A percentile compares a stretch with the other conserved stretches of the same genome.
phyloP scores from a whole-genome alignment of 2,888 invertebrate genomes.

The Eupithecia abbreviata region DNA sequence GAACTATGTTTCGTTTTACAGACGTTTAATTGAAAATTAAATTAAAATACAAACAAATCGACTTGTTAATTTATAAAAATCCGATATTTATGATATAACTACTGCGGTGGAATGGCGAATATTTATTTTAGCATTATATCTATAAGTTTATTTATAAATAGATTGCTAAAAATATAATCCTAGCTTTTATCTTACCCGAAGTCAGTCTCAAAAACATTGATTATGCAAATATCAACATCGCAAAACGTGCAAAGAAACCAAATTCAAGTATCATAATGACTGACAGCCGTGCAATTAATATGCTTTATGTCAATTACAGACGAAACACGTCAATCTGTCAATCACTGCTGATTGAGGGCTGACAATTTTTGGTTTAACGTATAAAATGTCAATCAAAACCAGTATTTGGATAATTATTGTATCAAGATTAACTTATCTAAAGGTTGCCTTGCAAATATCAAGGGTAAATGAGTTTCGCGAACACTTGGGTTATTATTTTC shows the following conservation, averaged over 20 bases:
- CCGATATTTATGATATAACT: background rate
- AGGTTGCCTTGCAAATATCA: constrained; percentile 15
- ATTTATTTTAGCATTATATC: no score
- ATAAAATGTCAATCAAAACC: constrained; percentile 40
- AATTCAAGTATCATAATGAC: constrained; percentile 23
- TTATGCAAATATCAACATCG: background rate
- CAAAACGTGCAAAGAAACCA: constrained; percentile 15
- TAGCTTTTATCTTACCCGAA: background rate
- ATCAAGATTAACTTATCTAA: constrained; percentile 23
- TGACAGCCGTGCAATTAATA: constrained; percentile 63
- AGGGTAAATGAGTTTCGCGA: background rate
- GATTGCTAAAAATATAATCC: no score
- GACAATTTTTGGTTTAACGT: constrained; percentile 58
- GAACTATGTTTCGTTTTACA: no score
- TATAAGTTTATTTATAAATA: no score
- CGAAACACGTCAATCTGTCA: constrained; percentile 73
- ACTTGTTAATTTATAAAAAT: background rate
- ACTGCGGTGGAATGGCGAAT: background rate
- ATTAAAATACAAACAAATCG: no score
- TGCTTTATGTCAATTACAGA: constrained; percentile 72
- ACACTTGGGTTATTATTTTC: background rate
- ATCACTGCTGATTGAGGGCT: constrained; percentile 50
- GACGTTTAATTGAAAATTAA: no score
- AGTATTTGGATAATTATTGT: constrained; percentile 26
- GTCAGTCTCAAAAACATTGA: background rate